phyloP scores from a whole-genome alignment of 1,140 invertebrate species.

The Chionoecetes opilio region DNA sequence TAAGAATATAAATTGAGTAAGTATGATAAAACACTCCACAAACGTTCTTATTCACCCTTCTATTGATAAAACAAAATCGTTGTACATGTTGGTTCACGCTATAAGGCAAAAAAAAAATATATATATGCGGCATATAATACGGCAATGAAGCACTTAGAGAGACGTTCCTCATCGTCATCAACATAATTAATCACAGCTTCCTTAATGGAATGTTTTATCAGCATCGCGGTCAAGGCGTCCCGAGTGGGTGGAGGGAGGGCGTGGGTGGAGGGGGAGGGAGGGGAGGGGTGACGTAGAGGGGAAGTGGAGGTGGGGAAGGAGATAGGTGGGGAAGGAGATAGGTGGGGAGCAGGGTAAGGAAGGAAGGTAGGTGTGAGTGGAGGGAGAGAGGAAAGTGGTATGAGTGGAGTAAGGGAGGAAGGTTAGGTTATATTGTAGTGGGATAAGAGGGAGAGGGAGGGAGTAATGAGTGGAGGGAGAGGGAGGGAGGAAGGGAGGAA shows the following conservation, averaged over 20 bases:
- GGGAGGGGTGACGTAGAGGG: too few relatives aligned
- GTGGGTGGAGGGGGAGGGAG: background rate
- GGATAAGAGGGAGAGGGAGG: background rate
- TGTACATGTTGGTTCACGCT: too few relatives aligned
- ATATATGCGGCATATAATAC: background rate
- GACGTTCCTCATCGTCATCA: background rate
- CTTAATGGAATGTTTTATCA: constrained; percentile 8
- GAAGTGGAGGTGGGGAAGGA: background rate
- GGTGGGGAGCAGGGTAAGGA: background rate
- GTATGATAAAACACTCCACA: too few relatives aligned
- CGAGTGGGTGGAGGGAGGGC: background rate
- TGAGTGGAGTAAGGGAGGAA: background rate
- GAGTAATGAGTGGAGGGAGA: background rate
- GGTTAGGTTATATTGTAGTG: background rate
- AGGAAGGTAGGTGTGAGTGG: background rate
- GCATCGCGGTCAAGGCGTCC: background rate
- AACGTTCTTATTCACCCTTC: too few relatives aligned
- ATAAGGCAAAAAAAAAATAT: too few relatives aligned
- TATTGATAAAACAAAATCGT: too few relatives aligned
- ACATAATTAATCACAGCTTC: background rate
- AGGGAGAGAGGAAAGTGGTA: background rate
- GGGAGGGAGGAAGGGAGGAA: background rate
- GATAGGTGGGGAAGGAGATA: background rate
- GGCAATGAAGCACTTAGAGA: background rate
- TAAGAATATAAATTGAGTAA: background rate